phyloP scores from a whole-genome alignment of 2,797 vertebrate genomes.

The Sebastes taczanowskii region DNA sequence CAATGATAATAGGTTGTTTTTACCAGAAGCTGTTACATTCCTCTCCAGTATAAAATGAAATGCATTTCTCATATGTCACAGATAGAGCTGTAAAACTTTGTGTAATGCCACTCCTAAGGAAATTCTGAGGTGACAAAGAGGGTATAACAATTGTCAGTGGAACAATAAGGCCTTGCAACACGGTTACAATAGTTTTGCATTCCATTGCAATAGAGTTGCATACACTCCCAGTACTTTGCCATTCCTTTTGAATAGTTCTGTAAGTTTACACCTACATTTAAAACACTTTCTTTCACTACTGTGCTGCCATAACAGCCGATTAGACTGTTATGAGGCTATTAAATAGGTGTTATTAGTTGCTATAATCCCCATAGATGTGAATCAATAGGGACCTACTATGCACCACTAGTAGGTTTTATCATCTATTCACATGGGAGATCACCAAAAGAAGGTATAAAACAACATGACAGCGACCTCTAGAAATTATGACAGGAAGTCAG shows the following conservation, averaged over 20 bases:
- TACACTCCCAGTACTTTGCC: background rate
- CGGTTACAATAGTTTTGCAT: background rate
- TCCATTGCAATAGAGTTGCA: background rate
- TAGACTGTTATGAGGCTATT: too few species aligned
- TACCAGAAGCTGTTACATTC: background rate
- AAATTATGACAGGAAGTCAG: too few species aligned
- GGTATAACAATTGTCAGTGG: background rate
- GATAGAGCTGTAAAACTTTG: background rate
- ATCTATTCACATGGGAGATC: too few species aligned
- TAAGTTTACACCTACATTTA: background rate
- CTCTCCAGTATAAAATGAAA: conserved; percentile 5
- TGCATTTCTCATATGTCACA: background rate
- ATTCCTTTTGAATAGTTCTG: background rate
- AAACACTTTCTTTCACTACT: background rate
- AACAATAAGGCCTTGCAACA: background rate
- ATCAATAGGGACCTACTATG: too few species aligned
- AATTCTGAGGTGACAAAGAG: background rate
- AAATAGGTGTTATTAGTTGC: too few species aligned
- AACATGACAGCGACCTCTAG: too few species aligned
- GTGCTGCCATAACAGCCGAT: background rate
- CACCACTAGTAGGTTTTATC: too few species aligned
- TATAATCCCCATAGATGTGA: too few species aligned
- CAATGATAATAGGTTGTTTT: conserved; percentile 19
- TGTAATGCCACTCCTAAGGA: background rate
- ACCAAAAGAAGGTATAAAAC: too few species aligned